Base-by-base conservation (phyloP, 2,888 invertebrate genomes). In the Hybos culiciformis region DNA sequence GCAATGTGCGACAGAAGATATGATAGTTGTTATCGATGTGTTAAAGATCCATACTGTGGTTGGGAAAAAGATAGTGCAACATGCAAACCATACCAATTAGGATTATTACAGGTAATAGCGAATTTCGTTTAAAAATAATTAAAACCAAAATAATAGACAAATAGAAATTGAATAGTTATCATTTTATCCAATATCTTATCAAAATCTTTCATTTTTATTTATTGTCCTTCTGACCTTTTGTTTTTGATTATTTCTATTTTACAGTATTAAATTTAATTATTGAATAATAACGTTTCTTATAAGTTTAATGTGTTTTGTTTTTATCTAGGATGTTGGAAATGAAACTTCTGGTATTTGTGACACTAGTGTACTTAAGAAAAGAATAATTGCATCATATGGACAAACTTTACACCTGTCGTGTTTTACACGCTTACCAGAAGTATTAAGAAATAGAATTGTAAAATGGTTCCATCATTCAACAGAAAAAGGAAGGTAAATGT, bases 31-130 rank as follows among this genome's bases (percentile, higher is more conserved):
- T 76, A 90, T 54, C 73, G 90, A 41, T 94, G 94, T 69, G 87
- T 92, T 11, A 80, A 87, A 56, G 94, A 94, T 69, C 94, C 94
- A 0, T 93, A 94, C 65, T 94, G 94, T 60, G 93, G 93, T 29
- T 94, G 94, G 94, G 93, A 93, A 62, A 80, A 86, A 53, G 88
- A 91, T 51, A 77, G 80, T 17, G 82, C 81, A 48, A 79, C 82
- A 41, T 92, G 92, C 68, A 80, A 86, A 53, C 86, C 90, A 15
- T 91, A 88, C 62, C 77, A 80, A 54, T 79, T 86, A 49, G 90
- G 88, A 78, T 83, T 69, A 70, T 51, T 66, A 48, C 61, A 61
- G 58, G 61, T 57, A 50, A 54, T 6, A 2, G n/a, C 9, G n/a
- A 29, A 12, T 29, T 29, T 29, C 26, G 12, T 12, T 26, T n/a